These are phyloP conservation scores for Champsocephalus esox DNA, from an alignment of 2,797 vertebrate species.

Conservation along the genomic window DNA sequence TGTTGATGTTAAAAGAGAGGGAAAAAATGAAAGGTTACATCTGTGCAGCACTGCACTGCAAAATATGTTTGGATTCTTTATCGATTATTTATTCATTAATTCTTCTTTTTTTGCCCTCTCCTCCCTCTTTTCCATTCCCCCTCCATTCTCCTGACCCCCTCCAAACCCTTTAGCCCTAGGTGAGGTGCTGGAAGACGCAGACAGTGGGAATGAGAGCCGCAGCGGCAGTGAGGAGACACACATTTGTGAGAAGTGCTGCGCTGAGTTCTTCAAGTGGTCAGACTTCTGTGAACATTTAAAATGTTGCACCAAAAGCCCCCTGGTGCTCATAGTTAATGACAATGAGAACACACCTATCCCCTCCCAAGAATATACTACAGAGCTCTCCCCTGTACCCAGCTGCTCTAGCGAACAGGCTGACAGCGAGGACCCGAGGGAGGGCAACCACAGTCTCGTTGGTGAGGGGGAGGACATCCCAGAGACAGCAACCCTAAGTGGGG, in stretches of 20 bases:
- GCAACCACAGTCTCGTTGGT: constrained; percentile 82
- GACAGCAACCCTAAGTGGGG: constrained; percentile 75
- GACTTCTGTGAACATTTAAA: constrained; percentile 97
- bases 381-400: constrained; percentile 91
- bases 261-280: constrained; percentile 98
- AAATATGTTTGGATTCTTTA: constrained; percentile 88
- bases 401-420: constrained; percentile 91
- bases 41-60: constrained; percentile 83
- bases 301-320: constrained; percentile 94
- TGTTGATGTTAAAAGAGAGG: constrained; percentile 88
- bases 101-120: constrained; percentile 61
- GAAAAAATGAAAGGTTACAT: constrained; percentile 85
- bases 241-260: constrained; percentile 96
- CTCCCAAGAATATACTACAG: constrained; percentile 87
- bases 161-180: constrained; percentile 85
- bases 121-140: constrained; percentile 40
- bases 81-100: constrained; percentile 86
- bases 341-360: constrained; percentile 90
- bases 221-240: constrained; percentile 97
- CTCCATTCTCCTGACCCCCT: constrained; percentile 48
- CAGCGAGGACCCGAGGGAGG: constrained; percentile 90
- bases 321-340: constrained; percentile 96
- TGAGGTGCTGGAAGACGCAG: constrained; percentile 93
- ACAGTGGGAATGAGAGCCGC: constrained; percentile 95
- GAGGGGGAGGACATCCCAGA: constrained; percentile 88